A percentile compares a stretch with the other conserved stretches of the same genome.
These are phyloP conservation scores for Gari tellinella DNA, from an alignment of 2,888 invertebrate species.

Conservation along the genomic window DNA sequence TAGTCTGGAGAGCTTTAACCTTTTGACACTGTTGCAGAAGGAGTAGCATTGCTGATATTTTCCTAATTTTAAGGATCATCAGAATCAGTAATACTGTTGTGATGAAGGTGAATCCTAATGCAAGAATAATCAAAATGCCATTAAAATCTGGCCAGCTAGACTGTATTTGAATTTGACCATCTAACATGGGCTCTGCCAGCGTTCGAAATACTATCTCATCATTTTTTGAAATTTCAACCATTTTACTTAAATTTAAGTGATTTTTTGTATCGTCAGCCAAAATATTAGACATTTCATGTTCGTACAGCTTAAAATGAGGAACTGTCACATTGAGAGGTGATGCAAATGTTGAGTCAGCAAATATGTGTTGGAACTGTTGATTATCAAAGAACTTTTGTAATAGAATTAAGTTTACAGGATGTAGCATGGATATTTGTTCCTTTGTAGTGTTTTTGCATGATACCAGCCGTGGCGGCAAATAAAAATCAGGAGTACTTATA, in stretches of 20 bases:
- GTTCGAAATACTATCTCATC: slow-evolving; percentile 2
- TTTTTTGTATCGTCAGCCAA: slow-evolving; percentile 18
- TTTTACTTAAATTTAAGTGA: no score
- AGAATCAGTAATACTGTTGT: not conserved
- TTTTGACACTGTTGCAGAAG: slow-evolving; percentile 1
- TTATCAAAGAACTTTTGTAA: slow-evolving; percentile 38
- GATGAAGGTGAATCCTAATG: not conserved
- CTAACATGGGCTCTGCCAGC: slow-evolving; percentile 3
- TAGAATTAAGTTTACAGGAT: slow-evolving; percentile 31
- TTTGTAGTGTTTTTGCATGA: slow-evolving; percentile 9
- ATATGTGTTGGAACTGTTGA: slow-evolving; percentile 11
- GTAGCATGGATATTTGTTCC: slow-evolving; percentile 14
- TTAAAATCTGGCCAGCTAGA: not conserved
- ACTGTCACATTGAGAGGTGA: slow-evolving; percentile 18
- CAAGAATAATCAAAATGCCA: not conserved
- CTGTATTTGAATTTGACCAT: not conserved
- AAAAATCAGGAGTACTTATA: slow-evolving; percentile 1
- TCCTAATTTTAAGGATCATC: not conserved
- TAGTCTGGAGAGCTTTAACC: slow-evolving; percentile 8
- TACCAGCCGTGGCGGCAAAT: slow-evolving; percentile 7
- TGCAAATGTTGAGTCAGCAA: slow-evolving; percentile 25
- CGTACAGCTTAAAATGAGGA: slow-evolving; percentile 32
- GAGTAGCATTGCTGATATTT: not conserved
- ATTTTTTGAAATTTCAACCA: no score
- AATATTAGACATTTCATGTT: slow-evolving; percentile 25